phyloP scores from a whole-genome alignment of 2,113 vertebrate species.

The Dipodomys stephensi region DNA sequence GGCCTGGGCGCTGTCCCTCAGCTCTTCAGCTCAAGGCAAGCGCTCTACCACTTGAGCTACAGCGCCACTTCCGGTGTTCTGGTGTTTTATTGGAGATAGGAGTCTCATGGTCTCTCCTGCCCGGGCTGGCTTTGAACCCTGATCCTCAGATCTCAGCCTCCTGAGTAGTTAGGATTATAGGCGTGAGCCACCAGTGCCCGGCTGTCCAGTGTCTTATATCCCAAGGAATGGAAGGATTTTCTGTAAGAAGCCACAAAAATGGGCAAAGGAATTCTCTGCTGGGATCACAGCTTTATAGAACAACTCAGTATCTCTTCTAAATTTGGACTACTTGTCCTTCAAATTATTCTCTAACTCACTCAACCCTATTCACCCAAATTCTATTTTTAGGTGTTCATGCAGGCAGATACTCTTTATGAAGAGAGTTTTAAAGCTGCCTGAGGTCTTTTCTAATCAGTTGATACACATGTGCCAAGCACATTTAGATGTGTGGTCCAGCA shows the following conservation, averaged over 20 bases:
- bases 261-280: neutral
- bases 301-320: neutral
- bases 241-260: neutral
- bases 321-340: neutral
- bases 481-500: conserved; percentile 49
- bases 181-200: too few species aligned
- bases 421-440: conserved; percentile 36
- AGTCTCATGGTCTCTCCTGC: too few species aligned
- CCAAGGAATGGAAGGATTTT: neutral
- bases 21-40: too few species aligned
- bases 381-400: neutral
- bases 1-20: too few species aligned
- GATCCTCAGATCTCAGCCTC: too few species aligned
- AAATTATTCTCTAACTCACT: neutral
- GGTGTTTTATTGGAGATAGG: too few species aligned
- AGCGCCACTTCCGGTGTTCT: too few species aligned
- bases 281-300: neutral
- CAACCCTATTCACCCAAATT: neutral
- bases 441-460: conserved; percentile 46
- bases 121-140: too few species aligned
- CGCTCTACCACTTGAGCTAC: too few species aligned
- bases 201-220: neutral
- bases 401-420: neutral
- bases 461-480: conserved; percentile 35
- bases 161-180: too few species aligned